These are phyloP conservation scores for Drosophila pegasa DNA, from an alignment of 2,888 invertebrate species.

Conservation along the genomic window DNA sequence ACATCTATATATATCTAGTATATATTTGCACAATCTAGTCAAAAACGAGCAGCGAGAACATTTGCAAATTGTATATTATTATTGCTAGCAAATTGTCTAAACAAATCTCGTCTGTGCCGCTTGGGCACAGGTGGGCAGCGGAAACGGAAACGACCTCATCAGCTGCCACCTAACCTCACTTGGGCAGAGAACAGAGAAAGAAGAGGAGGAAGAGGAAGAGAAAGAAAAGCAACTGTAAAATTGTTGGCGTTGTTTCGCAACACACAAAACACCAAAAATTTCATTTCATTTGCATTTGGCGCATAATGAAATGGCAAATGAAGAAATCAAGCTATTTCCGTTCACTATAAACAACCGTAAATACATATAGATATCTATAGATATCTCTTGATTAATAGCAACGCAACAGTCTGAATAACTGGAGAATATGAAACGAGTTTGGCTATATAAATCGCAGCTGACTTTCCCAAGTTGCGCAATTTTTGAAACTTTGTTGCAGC, in stretches of 20 bases:
- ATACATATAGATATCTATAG: background rate
- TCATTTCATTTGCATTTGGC: slow-evolving; percentile 63
- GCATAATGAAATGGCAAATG: slow-evolving; percentile 10
- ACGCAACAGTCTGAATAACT: background rate
- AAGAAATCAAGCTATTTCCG: slow-evolving; percentile 40
- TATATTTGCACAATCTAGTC: slow-evolving; percentile 2
- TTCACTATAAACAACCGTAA: background rate
- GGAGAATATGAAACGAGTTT: background rate
- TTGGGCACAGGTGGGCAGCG: slow-evolving; percentile 52
- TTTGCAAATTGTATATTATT: slow-evolving; percentile 39
- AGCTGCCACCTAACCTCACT: slow-evolving; percentile 16
- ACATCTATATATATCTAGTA: background rate
- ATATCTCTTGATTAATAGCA: slow-evolving; percentile 5
- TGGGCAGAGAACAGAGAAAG: background rate
- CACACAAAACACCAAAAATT: slow-evolving; percentile 26
- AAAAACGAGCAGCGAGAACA: slow-evolving; percentile 16
- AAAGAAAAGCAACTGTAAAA: slow-evolving; percentile 1
- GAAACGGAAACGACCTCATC: slow-evolving; percentile 52
- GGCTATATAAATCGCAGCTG: background rate
- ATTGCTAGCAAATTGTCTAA: slow-evolving; percentile 46
- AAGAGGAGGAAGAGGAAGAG: background rate
- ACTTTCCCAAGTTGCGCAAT: slow-evolving; percentile 1
- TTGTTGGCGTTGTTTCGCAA: slow-evolving; percentile 38
- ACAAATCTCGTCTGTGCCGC: slow-evolving; percentile 22
- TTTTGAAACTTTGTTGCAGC: slow-evolving; percentile 1